Percentiles rank a stretch among this genome's conserved stretches.
These are phyloP conservation scores for Andricus curvator DNA, from an alignment of 2,888 invertebrate species.

Conservation along the genomic window DNA sequence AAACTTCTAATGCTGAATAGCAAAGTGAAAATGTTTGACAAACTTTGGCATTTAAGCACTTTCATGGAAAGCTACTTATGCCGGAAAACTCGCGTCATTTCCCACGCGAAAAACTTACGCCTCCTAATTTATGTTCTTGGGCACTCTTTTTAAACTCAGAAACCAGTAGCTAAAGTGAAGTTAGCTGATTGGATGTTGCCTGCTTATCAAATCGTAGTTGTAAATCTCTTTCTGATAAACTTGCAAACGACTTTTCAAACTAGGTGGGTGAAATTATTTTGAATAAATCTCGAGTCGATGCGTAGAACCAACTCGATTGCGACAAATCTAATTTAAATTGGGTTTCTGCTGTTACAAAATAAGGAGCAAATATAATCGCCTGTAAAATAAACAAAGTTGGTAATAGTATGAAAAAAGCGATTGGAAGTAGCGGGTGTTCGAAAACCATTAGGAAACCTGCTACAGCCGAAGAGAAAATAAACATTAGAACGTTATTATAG, in stretches of 20 bases:
- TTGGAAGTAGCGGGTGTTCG: slow-evolving; percentile 3
- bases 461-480: slow-evolving; percentile 1
- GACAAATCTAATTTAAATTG: background rate
- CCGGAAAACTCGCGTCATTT: slow-evolving; percentile 30
- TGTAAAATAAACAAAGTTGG: background rate
- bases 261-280: slow-evolving; percentile 3
- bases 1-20: slow-evolving; percentile 15
- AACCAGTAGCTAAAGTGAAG: background rate
- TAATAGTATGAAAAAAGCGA: background rate
- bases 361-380: background rate
- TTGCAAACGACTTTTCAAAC: slow-evolving; percentile 21
- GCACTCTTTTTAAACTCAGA: slow-evolving; percentile 2
- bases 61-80: slow-evolving; percentile 25
- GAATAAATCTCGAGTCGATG: background rate
- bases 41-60: slow-evolving; percentile 32
- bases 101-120: slow-evolving; percentile 25
- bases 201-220: slow-evolving; percentile 24
- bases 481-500: slow-evolving; percentile 2
- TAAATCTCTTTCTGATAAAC: slow-evolving; percentile 15
- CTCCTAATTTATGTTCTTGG: slow-evolving; percentile 14
- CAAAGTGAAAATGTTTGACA: slow-evolving; percentile 18
- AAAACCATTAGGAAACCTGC: background rate
- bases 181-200: slow-evolving; percentile 9
- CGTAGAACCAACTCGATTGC: background rate
- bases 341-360: background rate